Percentiles rank a stretch among this genome's conserved stretches.
These are phyloP conservation scores for Habrosyne pyritoides DNA, from an alignment of 2,888 invertebrate genomes.

Conservation along the genomic window DNA sequence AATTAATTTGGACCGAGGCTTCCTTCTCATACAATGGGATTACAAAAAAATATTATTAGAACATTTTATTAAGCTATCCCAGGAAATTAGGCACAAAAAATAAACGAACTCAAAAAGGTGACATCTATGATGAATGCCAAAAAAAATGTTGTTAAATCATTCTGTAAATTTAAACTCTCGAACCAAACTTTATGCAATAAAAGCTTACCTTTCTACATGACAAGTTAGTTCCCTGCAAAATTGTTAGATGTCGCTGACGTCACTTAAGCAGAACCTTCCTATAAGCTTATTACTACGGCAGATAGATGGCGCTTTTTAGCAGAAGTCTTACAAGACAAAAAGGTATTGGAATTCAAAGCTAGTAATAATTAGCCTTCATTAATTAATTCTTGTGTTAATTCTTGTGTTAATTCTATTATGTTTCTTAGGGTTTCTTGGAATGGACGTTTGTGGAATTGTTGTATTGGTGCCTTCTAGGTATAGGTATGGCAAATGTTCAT, in stretches of 20 bases:
- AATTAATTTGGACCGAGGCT: no score
- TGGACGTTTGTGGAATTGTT: no score
- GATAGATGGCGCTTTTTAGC: slow-evolving; percentile 49
- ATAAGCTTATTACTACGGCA: slow-evolving; percentile 14
- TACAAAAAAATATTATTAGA: no score
- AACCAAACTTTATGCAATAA: background rate
- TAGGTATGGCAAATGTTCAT: no score
- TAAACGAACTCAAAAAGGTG: background rate
- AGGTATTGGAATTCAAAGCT: background rate
- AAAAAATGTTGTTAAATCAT: background rate
- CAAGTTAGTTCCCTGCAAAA: slow-evolving; percentile 14
- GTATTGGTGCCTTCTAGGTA: no score
- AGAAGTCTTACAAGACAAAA: background rate
- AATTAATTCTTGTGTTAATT: no score
- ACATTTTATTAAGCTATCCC: background rate
- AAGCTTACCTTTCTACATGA: background rate
- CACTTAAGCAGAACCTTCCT: background rate
- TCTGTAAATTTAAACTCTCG: background rate
- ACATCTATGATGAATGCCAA: background rate
- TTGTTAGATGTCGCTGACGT: slow-evolving; percentile 35
- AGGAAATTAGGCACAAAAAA: background rate
- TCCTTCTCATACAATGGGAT: no score
- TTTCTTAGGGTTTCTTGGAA: no score
- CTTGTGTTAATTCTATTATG: no score
- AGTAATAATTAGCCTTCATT: no score